Evolutionary conservation across 2,888 invertebrate species (phyloP), one percentile per base, ranked within the genome.

Genomic region (Portevinia maculata): DNA sequence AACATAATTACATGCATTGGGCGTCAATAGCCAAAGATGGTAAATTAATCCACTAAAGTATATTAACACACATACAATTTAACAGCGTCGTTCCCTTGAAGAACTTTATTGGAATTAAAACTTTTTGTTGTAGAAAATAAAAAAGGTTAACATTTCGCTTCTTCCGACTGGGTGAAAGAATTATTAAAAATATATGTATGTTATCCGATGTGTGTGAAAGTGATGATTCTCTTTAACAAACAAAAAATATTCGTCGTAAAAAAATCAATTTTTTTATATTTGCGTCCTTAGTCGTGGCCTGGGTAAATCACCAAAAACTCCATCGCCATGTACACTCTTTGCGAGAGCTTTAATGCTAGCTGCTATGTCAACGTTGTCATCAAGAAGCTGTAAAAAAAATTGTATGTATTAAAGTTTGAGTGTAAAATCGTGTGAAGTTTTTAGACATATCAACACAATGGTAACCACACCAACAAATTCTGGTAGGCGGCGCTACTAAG

Each of bases 281-380:
- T 95, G 95, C 84, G 96, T 96, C 89, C 95, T 95, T 92, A 96
- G 94, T 88, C 96, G 93, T 84, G 96, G 96, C 83, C 95, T 93
- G 46, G 98, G 98, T 88, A 97, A 91, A 88, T 97, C 98, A 17
- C 96, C 96, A 91, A 96, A 97, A 86, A 96, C 95, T 21, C 94
- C 92, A 91, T 97, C 96, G 79, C 96, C 96, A 91, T 96, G 96
- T 79, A 97, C 96, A 86, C 97, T 97, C 87, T 95, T 95, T 17
- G 97, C 97, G 87, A 98, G 91, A n/a, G 97, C 97, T 91, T 96
- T 96, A 89, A 98, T 97, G 89, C 96, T 96, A 46, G 97, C 97
- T 84, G 97, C 96, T 89, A 98, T 97, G 89, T 97, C 96, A 83
- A 94, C 93, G 30, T 94, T 93, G 87, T 94, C 94, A 87, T 93